Conservation (phyloP, 2,888 invertebrate genomes). For the Trachelus tabidus region DNA sequence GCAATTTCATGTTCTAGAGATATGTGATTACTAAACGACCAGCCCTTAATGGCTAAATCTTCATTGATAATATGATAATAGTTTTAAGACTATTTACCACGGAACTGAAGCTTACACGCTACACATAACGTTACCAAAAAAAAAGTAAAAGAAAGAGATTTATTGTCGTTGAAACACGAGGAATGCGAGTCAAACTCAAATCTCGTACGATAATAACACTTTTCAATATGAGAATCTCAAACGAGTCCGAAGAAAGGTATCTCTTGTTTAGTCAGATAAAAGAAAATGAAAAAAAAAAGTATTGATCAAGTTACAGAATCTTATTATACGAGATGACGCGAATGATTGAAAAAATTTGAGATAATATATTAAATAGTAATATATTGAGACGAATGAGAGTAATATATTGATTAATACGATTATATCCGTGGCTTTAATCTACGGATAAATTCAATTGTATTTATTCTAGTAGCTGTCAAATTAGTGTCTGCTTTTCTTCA, state of each 20-base stretch:
- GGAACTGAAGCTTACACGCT: conserved; percentile 5
- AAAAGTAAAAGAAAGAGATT: background rate
- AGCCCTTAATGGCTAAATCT: background rate
- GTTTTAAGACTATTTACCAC: background rate
- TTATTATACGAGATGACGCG: background rate
- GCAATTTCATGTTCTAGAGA: background rate
- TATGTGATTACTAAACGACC: background rate
- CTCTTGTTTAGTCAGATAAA: background rate
- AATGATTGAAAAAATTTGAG: conserved; percentile 16
- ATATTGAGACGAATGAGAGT: conserved; percentile 35
- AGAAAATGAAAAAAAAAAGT: background rate
- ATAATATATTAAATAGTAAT: conserved; percentile 47
- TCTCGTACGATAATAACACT: background rate
- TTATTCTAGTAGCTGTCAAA: background rate
- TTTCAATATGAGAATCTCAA: background rate
- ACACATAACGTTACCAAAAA: conserved; percentile 1
- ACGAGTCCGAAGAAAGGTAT: background rate
- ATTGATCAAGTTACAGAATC: background rate
- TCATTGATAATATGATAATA: background rate
- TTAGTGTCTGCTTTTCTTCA: background rate
- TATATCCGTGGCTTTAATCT: background rate
- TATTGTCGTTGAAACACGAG: background rate
- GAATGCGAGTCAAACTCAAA: background rate
- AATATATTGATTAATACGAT: conserved; percentile 37
- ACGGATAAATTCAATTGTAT: background rate